Percentiles rank a stretch among this genome's conserved stretches.
phyloP scores from a whole-genome alignment of 2,888 invertebrate species.

The Dasypolia templi region DNA sequence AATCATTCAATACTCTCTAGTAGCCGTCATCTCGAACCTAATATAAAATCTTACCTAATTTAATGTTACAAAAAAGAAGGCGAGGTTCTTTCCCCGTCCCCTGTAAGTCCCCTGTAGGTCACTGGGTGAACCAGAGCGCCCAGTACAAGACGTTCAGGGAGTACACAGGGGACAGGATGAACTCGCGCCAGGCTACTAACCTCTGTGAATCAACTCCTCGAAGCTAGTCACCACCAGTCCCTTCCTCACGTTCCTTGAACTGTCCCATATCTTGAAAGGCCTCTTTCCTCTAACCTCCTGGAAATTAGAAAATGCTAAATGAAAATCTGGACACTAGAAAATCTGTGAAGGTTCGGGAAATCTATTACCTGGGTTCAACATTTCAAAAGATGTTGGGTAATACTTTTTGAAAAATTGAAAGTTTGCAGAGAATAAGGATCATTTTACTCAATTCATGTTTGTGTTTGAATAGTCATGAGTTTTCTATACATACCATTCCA shows the following conservation, averaged over 20 bases:
- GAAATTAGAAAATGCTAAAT: constrained; percentile 72
- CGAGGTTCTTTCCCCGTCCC: constrained; percentile 44
- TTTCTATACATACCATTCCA: constrained; percentile 63
- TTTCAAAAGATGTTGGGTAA: not conserved
- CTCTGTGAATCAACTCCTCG: constrained; percentile 96
- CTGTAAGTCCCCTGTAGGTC: constrained; percentile 52
- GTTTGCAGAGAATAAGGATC: not conserved
- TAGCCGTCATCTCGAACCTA: not conserved
- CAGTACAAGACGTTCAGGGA: constrained; percentile 11
- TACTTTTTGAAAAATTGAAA: not conserved
- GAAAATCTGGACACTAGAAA: constrained; percentile 9
- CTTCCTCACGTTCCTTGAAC: constrained; percentile 97
- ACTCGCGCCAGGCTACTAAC: constrained; percentile 83
- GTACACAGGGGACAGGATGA: constrained; percentile 43
- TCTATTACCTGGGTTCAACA: not conserved
- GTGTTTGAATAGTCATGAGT: not conserved
- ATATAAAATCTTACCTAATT: constrained; percentile 3
- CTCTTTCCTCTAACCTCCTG: constrained; percentile 98
- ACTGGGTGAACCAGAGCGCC: constrained; percentile 46
- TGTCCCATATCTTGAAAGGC: constrained; percentile 99
- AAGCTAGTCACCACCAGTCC: constrained; percentile 97
- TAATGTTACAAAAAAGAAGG: constrained; percentile 15
- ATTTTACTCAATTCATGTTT: not conserved
- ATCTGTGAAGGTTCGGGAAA: not conserved
- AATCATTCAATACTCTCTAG: not conserved